phyloP scores from a whole-genome alignment of 2,888 invertebrate species.

The Drosophila mulleri region DNA sequence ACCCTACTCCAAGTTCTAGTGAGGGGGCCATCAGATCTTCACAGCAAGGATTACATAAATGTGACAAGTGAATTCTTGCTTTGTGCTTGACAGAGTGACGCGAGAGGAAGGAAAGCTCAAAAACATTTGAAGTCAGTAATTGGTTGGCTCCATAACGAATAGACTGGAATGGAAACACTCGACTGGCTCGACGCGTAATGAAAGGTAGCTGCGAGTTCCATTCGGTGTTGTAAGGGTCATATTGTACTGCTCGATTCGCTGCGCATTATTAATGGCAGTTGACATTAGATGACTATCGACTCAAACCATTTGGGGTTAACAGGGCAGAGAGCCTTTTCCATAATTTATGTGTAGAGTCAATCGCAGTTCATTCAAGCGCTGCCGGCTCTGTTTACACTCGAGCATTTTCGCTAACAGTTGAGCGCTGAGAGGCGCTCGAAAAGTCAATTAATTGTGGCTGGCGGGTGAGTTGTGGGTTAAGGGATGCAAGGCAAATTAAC shows the following conservation, averaged over 20 bases:
- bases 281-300: slow-evolving; percentile 2
- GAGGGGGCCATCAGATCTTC: too few species aligned
- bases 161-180: too few species aligned
- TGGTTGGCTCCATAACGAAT: not conserved
- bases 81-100: too few species aligned
- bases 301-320: not conserved
- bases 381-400: not conserved
- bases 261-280: slow-evolving; percentile 1
- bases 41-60: too few species aligned
- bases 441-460: slow-evolving; percentile 1
- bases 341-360: slow-evolving; percentile 4
- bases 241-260: not conserved
- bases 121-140: not conserved
- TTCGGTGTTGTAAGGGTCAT: not conserved
- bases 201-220: not conserved
- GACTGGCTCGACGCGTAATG: too few species aligned
- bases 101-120: not conserved
- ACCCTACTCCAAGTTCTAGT: too few species aligned
- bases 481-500: not conserved
- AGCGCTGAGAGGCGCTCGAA: not conserved
- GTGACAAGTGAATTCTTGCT: too few species aligned
- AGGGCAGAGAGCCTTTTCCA: not conserved
- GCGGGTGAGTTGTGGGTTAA: not conserved
- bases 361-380: not conserved
- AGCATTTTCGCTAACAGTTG: not conserved